phyloP scores from a whole-genome alignment of 92 coral and sea anemone genomes.

The Micromussa lordhowensis region DNA sequence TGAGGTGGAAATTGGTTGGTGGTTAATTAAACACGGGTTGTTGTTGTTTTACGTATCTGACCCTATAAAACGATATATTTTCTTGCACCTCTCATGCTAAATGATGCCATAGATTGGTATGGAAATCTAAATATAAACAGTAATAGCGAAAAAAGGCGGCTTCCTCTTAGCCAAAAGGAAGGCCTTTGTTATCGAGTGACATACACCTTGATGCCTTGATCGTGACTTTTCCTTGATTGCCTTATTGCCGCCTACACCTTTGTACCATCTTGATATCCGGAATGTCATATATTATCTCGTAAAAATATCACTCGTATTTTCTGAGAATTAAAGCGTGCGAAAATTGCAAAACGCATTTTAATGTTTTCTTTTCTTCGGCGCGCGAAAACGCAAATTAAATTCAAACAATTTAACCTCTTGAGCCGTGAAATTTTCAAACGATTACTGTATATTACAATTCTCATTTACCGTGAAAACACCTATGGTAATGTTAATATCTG shows the following conservation, averaged over 20 bases:
- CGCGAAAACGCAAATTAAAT: neutral
- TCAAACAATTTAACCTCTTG: neutral
- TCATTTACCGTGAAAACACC: slow-evolving; percentile 27
- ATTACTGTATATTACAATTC: slow-evolving; percentile 34
- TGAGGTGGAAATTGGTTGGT: slow-evolving; percentile 6
- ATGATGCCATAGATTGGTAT: slow-evolving; percentile 8
- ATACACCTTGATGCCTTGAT: slow-evolving; percentile 39
- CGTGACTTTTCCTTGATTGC: slow-evolving; percentile 34
- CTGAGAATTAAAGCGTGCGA: slow-evolving; percentile 7
- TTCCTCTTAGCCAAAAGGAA: slow-evolving; percentile 41
- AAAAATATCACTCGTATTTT: neutral
- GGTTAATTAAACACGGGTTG: neutral
- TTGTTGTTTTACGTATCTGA: neutral
- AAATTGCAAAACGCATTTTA: neutral
- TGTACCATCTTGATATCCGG: slow-evolving; percentile 17
- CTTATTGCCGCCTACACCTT: slow-evolving; percentile 15
- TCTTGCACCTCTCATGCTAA: neutral
- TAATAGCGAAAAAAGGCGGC: slow-evolving; percentile 15
- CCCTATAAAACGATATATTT: neutral
- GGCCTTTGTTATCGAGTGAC: slow-evolving; percentile 60
- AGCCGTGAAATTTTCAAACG: slow-evolving; percentile 13
- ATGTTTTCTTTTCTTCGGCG: neutral
- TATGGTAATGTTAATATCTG: slow-evolving; percentile 51
- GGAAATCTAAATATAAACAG: slow-evolving; percentile 3
- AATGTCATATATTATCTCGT: slow-evolving; percentile 14